These are phyloP conservation scores for Albula glossodonta DNA, from an alignment of 2,113 vertebrate species.

Conservation along the genomic window DNA sequence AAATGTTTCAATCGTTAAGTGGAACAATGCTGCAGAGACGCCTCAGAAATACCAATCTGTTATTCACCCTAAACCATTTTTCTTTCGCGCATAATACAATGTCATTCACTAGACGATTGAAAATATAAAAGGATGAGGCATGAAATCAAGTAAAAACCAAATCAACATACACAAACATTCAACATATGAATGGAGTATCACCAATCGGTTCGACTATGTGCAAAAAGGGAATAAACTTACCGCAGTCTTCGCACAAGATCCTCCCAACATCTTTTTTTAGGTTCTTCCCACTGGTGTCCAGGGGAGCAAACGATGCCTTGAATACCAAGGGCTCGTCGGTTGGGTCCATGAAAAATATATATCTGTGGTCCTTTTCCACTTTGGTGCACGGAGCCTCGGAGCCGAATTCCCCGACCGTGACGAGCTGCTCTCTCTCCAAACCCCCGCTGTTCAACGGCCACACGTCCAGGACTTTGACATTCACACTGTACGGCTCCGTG, in stretches of 20 bases:
- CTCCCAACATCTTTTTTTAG: slow-evolving; percentile 91
- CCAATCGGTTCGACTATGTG: slow-evolving; percentile 38
- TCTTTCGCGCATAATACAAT: slow-evolving; percentile 22
- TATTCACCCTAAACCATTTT: slow-evolving; percentile 29
- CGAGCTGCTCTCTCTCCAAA: slow-evolving; percentile 91
- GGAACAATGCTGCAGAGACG: slow-evolving; percentile 46
- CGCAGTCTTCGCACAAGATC: slow-evolving; percentile 93
- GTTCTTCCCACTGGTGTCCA: slow-evolving; percentile 86
- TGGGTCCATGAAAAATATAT: slow-evolving; percentile 96
- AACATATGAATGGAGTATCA: slow-evolving; percentile 45
- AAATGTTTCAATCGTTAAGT: slow-evolving; percentile 40
- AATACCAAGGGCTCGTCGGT: slow-evolving; percentile 88
- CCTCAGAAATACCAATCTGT: slow-evolving; percentile 35
- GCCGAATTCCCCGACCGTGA: slow-evolving; percentile 87
- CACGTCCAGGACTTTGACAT: slow-evolving; percentile 92
- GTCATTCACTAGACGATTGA: neutral
- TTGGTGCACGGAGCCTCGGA: slow-evolving; percentile 86
- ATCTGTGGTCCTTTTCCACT: slow-evolving; percentile 92
- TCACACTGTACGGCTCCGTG: slow-evolving; percentile 81
- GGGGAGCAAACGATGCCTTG: slow-evolving; percentile 88
- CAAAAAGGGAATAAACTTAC: slow-evolving; percentile 77
- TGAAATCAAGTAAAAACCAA: slow-evolving; percentile 24
- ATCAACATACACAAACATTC: slow-evolving; percentile 23
- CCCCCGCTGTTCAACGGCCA: slow-evolving; percentile 93
- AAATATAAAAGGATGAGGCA: neutral